Percentiles rank a stretch among this genome's conserved stretches.
phyloP scores from a whole-genome alignment of 2,797 vertebrate genomes.

The Holocentrus rufus region DNA sequence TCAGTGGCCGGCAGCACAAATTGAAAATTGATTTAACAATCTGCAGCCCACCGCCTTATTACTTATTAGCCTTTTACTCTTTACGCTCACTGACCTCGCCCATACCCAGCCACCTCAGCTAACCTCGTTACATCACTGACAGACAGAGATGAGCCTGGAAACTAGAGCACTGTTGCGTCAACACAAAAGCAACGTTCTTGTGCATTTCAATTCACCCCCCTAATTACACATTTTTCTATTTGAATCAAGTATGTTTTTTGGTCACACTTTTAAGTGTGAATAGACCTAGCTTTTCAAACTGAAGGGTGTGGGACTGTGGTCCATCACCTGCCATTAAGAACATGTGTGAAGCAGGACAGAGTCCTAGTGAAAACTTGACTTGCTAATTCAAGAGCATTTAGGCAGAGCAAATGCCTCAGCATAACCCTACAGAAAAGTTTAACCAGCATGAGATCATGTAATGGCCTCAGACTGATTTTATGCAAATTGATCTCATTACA shows the following conservation, averaged over 20 bases:
- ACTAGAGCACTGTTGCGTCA: not conserved
- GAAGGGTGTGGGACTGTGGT: not conserved
- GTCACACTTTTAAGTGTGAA: not conserved
- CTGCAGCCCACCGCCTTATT: not conserved
- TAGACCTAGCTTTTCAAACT: not conserved
- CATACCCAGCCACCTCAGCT: constrained; percentile 17
- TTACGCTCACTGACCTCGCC: not conserved
- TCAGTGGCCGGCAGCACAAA: not conserved
- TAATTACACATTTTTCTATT: not conserved
- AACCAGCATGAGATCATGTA: not conserved
- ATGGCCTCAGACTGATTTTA: constrained; percentile 23
- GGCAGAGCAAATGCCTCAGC: not conserved
- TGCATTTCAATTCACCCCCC: not conserved
- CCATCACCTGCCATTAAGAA: too few relatives aligned
- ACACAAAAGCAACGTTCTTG: not conserved
- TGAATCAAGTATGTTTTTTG: not conserved
- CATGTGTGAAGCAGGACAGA: too few relatives aligned
- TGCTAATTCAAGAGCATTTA: not conserved
- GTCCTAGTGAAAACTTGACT: too few relatives aligned
- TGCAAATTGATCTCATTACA: not conserved
- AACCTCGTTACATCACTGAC: constrained; percentile 24
- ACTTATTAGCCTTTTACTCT: not conserved
- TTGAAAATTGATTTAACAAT: not conserved
- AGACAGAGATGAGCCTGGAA: not conserved
- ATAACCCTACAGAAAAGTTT: not conserved